Percentiles rank a stretch among this genome's conserved stretches.
These are phyloP conservation scores for Elachura formosa DNA, from an alignment of 2,113 vertebrate species.

Conservation along the genomic window DNA sequence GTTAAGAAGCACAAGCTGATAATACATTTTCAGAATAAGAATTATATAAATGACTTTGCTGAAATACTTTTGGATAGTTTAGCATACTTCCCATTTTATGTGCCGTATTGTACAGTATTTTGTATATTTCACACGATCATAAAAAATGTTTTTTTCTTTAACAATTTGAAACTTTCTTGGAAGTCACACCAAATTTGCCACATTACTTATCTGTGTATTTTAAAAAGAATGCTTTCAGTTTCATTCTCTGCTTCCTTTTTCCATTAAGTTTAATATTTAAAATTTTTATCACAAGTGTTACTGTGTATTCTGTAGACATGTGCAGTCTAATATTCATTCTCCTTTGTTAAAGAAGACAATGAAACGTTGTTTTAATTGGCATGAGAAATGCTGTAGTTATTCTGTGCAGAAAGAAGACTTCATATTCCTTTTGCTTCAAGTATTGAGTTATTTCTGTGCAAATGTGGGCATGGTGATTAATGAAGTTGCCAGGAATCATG, in stretches of 20 bases:
- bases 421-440: constrained; percentile 3
- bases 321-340: constrained; percentile 44
- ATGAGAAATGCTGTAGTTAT: constrained; percentile 43
- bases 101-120: background rate
- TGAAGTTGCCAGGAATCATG: constrained; percentile 30
- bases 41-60: background rate
- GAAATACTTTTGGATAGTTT: background rate
- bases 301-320: background rate
- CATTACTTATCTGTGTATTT: background rate
- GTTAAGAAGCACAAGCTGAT: background rate
- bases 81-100: background rate
- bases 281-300: constrained; percentile 21
- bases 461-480: constrained; percentile 24
- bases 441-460: background rate
- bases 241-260: background rate
- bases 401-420: background rate
- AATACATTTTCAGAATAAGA: background rate
- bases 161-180: background rate
- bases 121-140: background rate
- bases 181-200: background rate
- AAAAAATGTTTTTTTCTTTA: no score
- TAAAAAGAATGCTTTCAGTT: background rate
- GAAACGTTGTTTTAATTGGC: constrained; percentile 54
- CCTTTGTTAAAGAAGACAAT: constrained; percentile 46
- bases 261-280: background rate